Base-by-base conservation (phyloP, 2,888 invertebrate genomes). In the Junonia oenone region DNA sequence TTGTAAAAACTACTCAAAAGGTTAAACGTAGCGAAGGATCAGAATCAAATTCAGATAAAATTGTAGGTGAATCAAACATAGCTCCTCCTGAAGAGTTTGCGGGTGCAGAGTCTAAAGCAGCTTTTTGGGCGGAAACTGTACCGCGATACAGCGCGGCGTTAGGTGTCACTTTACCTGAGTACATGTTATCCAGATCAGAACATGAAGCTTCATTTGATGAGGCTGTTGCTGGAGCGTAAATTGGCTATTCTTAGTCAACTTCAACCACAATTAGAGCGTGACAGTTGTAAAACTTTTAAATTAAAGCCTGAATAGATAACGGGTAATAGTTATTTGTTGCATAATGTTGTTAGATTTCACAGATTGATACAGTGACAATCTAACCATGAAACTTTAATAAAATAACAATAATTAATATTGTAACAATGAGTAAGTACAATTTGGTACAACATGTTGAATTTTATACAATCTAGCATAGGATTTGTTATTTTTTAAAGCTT, bases 151-250 rank as follows among this genome's bases (percentile, higher is more conserved):
- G 94, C 67, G 92, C 93, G 61, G 74, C 89, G 15, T 86, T 93
- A 50, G 93, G 93, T 15, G 90, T 93, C 13, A 91, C 92, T 31
- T 76, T 95, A 61, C 94, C 95, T 1, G 92, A 91, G 66, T 95
- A 92, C 68, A 94, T 95, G 94, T 73, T 94, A 53, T 89, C 92
- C 56, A 92, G 91, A 75, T 93, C 94, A 37, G 93, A 93, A 62
- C 92, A 93, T 65, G 95, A 95, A 81, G 86, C 86, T 68, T 91
- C 92, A 57, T 94, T 94, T 72, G 94, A 94, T 72, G 92, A 91
- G 78, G 76, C 76, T 38, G 84, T 90, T 60, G 84, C 85, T 57
- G 81, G 81, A 69, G 89, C 81, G 76, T 90, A 88, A 78, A 71
- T 66, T 66, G 71, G 65, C 68, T 72, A 65, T 70, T 74, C 70